Percentiles rank a stretch among this genome's conserved stretches.
These are phyloP conservation scores for Gopherus flavomarginatus DNA, from an alignment of 2,113 vertebrate genomes.

Conservation along the genomic window DNA sequence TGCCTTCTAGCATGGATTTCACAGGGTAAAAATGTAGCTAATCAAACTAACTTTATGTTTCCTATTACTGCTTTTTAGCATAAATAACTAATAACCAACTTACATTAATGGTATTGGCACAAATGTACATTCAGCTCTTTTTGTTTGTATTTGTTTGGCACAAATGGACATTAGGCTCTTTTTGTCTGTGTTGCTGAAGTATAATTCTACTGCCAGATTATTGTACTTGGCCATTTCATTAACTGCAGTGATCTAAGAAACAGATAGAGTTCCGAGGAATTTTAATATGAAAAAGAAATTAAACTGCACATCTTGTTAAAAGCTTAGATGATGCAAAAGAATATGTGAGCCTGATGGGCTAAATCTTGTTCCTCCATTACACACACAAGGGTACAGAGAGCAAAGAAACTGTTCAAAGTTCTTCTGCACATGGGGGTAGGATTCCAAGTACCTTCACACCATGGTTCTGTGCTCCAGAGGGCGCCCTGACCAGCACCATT, in stretches of 20 bases:
- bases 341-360: fast-evolving
- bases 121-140: conserved; percentile 75
- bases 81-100: conserved; percentile 81
- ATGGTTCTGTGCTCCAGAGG: background rate
- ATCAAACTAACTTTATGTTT: conserved; percentile 79
- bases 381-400: fast-evolving
- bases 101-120: conserved; percentile 74
- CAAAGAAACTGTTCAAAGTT: background rate
- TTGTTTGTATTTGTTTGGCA: conserved; percentile 19
- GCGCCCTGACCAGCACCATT: background rate
- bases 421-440: background rate
- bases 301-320: conserved; percentile 32
- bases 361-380: background rate
- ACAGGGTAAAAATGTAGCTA: conserved; percentile 69
- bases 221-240: conserved; percentile 71
- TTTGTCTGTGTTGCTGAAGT: conserved; percentile 60
- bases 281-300: conserved; percentile 69
- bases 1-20: conserved; percentile 69
- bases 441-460: background rate
- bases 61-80: conserved; percentile 74
- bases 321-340: conserved; percentile 33
- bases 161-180: conserved; percentile 75
- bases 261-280: conserved; percentile 61
- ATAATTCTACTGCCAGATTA: conserved; percentile 49
- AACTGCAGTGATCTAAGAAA: conserved; percentile 69